phyloP scores from a whole-genome alignment of 2,888 invertebrate genomes.

The Metopia argyrocephala region DNA sequence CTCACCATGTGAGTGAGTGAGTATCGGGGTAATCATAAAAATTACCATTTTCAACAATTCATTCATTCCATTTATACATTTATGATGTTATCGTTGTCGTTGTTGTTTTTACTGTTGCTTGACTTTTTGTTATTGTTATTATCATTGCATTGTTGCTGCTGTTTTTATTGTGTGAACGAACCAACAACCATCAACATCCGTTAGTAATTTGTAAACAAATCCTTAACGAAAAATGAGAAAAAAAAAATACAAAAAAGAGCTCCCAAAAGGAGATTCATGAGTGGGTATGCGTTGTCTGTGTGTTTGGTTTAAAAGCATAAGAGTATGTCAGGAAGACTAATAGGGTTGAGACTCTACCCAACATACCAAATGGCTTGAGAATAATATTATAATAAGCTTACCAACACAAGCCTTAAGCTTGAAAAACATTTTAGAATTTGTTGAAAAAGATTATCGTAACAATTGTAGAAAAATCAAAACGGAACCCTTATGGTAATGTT shows the following conservation, averaged over 20 bases:
- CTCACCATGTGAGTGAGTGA: conserved; percentile 9
- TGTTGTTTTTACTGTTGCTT: neutral
- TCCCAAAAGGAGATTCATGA: conserved; percentile 50
- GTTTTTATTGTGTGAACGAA: conserved; percentile 21
- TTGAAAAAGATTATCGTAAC: too few species aligned
- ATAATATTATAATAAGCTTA: too few species aligned
- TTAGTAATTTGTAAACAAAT: conserved; percentile 62
- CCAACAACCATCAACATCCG: conserved; percentile 57
- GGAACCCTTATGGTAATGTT: too few species aligned
- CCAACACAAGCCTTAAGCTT: too few species aligned
- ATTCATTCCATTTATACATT: conserved; percentile 34
- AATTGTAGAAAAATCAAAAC: too few species aligned
- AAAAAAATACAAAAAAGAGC: neutral
- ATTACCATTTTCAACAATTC: conserved; percentile 58
- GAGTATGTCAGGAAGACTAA: neutral
- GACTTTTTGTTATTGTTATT: conserved; percentile 23
- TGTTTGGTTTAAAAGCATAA: neutral
- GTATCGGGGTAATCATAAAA: conserved; percentile 58
- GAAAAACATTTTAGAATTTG: too few species aligned
- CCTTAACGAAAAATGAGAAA: neutral
- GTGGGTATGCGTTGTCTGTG: neutral
- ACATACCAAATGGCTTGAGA: too few species aligned
- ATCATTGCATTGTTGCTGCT: conserved; percentile 9
- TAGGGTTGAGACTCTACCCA: too few species aligned
- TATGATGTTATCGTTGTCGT: conserved; percentile 26